These are phyloP conservation scores for Zoanthus solanderi DNA, from an alignment of 92 coral and sea anemone genomes.

Conservation along the genomic window DNA sequence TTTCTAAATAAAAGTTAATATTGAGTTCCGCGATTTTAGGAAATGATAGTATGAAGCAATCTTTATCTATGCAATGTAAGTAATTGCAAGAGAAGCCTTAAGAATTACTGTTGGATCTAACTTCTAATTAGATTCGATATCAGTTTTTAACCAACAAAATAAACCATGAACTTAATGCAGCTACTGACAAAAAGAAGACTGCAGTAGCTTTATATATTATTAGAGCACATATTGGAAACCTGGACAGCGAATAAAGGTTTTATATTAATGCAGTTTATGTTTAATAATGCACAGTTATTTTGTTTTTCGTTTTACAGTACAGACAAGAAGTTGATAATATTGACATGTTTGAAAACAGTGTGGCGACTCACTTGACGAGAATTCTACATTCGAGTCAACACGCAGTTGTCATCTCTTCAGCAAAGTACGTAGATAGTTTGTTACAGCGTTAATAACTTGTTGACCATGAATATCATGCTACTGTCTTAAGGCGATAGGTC, in stretches of 20 bases:
- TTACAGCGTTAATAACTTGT: neutral
- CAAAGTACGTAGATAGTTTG: constrained; percentile 66
- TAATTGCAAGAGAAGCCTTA: too few relatives aligned
- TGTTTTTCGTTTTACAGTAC: constrained; percentile 47
- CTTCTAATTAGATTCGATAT: too few relatives aligned
- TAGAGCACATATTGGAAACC: too few relatives aligned
- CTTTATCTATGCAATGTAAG: too few relatives aligned
- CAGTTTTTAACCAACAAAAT: too few relatives aligned
- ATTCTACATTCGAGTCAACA: constrained; percentile 92
- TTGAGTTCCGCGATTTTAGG: too few relatives aligned
- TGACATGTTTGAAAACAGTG: constrained; percentile 91
- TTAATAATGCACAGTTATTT: neutral
- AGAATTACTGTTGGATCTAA: too few relatives aligned
- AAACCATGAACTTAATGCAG: too few relatives aligned
- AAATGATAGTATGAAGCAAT: too few relatives aligned
- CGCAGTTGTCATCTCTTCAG: constrained; percentile 91
- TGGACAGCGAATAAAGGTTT: neutral
- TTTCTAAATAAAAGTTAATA: neutral
- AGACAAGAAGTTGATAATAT: constrained; percentile 84
- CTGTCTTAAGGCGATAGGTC: too few relatives aligned
- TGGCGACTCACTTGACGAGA: constrained; percentile 95
- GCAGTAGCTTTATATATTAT: too few relatives aligned
- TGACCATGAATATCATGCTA: neutral
- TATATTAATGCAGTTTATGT: neutral
- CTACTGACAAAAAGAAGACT: too few relatives aligned